Conservation (phyloP, 2,888 invertebrate species). For the Drosophila nr. perissopoda region DNA sequence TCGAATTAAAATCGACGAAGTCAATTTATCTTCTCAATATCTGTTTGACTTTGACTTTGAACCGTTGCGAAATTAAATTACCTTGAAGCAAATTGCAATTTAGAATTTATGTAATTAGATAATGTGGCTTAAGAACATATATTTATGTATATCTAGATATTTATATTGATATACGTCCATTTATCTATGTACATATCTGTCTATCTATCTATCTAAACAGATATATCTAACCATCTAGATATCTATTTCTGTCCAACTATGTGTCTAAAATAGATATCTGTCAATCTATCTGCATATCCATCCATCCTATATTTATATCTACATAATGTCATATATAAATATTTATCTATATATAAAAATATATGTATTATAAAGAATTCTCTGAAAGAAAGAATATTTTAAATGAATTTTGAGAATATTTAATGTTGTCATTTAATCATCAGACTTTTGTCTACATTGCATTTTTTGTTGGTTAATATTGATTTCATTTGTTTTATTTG, state of each 20-base stretch:
- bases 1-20: neutral
- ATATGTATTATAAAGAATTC: neutral
- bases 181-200: neutral
- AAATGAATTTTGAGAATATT: neutral
- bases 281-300: neutral
- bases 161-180: neutral
- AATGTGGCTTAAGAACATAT: too few relatives aligned
- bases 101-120: neutral
- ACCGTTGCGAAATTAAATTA: neutral
- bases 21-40: neutral
- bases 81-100: constrained; percentile 5
- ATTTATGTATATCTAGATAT: neutral
- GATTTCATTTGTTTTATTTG: neutral
- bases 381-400: neutral
- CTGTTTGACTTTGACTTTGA: constrained; percentile 6
- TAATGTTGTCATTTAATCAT: neutral
- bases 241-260: neutral
- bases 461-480: neutral
- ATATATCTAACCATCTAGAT: neutral
- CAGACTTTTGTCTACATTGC: neutral
- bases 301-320: neutral
- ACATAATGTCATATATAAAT: neutral
- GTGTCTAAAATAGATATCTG: neutral
- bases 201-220: neutral
- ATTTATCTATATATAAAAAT: neutral